Conservation (phyloP, 2,888 invertebrate species). For the Xylocampa areola region DNA sequence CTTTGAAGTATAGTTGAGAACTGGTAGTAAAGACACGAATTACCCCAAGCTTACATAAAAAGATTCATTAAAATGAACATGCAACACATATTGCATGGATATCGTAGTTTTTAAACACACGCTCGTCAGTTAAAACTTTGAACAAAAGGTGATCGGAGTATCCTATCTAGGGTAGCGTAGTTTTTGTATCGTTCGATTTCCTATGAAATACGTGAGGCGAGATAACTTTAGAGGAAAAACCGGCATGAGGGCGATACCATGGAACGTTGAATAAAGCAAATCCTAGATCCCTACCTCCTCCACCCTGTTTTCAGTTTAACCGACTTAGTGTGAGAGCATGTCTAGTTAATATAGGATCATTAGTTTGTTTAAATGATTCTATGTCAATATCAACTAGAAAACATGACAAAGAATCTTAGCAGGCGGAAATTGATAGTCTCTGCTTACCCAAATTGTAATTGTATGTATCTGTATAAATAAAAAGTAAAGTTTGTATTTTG, state of each 20-base stretch:
- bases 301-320: slow-evolving; percentile 3
- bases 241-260: slow-evolving; percentile 16
- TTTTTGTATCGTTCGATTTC: slow-evolving; percentile 51
- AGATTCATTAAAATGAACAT: neutral
- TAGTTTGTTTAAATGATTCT: too few species aligned
- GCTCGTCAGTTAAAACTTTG: slow-evolving; percentile 3
- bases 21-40: neutral
- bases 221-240: slow-evolving; percentile 37
- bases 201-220: slow-evolving; percentile 50
- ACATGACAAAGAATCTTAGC: too few species aligned
- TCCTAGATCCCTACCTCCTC: slow-evolving; percentile 14
- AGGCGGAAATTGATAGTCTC: too few species aligned
- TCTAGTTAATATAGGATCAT: too few species aligned
- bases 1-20: neutral
- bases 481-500: too few species aligned
- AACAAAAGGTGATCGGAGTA: slow-evolving; percentile 26
- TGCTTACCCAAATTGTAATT: too few species aligned
- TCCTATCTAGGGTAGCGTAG: slow-evolving; percentile 18
- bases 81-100: slow-evolving; percentile 1
- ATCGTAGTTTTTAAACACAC: slow-evolving; percentile 10
- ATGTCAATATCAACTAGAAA: too few species aligned
- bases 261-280: slow-evolving; percentile 36
- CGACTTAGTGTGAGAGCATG: too few species aligned
- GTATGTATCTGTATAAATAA: too few species aligned
- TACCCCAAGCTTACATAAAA: neutral